Percentiles rank a stretch among this genome's conserved stretches.
These are phyloP conservation scores for Enteromius unitaeniatus DNA, from an alignment of 2,797 vertebrate genomes.

Conservation along the genomic window DNA sequence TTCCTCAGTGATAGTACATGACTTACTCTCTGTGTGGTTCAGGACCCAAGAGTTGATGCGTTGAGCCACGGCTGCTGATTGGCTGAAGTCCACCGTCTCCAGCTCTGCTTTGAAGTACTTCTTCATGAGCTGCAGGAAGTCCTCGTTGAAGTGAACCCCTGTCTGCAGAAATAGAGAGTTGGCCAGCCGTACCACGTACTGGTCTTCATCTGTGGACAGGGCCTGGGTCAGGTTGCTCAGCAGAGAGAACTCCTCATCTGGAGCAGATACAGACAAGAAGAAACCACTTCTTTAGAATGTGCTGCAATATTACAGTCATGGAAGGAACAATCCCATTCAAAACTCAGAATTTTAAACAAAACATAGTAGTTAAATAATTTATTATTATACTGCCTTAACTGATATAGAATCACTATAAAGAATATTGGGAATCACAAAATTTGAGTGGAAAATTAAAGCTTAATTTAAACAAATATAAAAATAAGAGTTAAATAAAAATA, in stretches of 20 bases:
- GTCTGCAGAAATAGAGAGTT: conserved; percentile 94
- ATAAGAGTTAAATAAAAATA: neutral
- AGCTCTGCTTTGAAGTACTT: conserved; percentile 91
- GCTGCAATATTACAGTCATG: neutral
- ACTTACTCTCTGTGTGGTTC: conserved; percentile 94
- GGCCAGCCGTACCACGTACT: conserved; percentile 88
- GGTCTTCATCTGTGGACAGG: conserved; percentile 78
- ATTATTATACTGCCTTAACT: neutral
- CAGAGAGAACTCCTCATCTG: conserved; percentile 90
- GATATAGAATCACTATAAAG: neutral
- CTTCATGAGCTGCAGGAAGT: conserved; percentile 90
- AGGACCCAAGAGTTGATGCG: conserved; percentile 96
- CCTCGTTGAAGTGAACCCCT: conserved; percentile 87
- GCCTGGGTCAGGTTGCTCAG: conserved; percentile 88
- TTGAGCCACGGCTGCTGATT: conserved; percentile 86
- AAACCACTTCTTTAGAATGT: neutral
- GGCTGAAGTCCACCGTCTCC: conserved; percentile 90
- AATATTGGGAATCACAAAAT: neutral
- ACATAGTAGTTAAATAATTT: no score
- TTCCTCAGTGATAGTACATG: no score
- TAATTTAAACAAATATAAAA: neutral
- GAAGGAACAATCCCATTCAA: neutral
- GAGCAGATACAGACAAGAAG: neutral
- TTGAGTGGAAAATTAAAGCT: neutral
- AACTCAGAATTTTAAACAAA: neutral